Evolutionary conservation across 2,797 vertebrate genomes (phyloP).

Genomic region (Crenuchus spilurus): DNA sequence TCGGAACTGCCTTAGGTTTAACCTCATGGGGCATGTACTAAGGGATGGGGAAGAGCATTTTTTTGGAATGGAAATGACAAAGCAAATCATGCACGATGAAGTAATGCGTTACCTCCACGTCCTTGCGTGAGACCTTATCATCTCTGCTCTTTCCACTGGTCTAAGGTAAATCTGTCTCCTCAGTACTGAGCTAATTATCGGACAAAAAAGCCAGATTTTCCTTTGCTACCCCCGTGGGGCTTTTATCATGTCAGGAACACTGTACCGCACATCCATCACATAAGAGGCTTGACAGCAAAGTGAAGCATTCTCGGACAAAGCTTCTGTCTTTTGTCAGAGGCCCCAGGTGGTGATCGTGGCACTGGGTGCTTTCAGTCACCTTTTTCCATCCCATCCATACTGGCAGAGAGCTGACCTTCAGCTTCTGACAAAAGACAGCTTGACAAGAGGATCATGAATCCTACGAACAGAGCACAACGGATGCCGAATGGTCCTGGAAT

Average conservation of each 20-base stretch:
- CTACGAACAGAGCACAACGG: constrained; percentile 21
- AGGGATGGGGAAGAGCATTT: constrained; percentile 27
- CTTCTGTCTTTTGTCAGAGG: constrained; percentile 66
- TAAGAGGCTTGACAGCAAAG: constrained; percentile 15
- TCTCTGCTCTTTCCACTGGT: constrained; percentile 22
- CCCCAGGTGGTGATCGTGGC: constrained; percentile 68
- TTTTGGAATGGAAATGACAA: constrained; percentile 22
- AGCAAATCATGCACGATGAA: constrained; percentile 3
- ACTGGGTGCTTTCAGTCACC: constrained; percentile 5
- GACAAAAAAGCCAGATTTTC: constrained; percentile 51
- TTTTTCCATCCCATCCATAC: not conserved
- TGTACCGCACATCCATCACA: constrained; percentile 55
- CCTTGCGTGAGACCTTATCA: constrained; percentile 36
- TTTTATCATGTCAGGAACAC: constrained; percentile 54
- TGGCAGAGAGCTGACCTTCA: constrained; percentile 21
- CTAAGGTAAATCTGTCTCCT: constrained; percentile 44
- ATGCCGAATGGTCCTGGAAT: constrained; percentile 36
- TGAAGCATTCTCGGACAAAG: constrained; percentile 38
- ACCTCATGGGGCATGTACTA: constrained; percentile 13
- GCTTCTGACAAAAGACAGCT: constrained; percentile 2
- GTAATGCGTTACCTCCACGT: not conserved
- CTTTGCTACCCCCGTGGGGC: not conserved
- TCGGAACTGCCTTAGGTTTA: constrained; percentile 17
- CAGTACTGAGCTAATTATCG: constrained; percentile 56
- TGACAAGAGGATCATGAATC: constrained; percentile 7